Conservation (phyloP, 1,140 invertebrate genomes). For the Drosophila punjabiensis region DNA sequence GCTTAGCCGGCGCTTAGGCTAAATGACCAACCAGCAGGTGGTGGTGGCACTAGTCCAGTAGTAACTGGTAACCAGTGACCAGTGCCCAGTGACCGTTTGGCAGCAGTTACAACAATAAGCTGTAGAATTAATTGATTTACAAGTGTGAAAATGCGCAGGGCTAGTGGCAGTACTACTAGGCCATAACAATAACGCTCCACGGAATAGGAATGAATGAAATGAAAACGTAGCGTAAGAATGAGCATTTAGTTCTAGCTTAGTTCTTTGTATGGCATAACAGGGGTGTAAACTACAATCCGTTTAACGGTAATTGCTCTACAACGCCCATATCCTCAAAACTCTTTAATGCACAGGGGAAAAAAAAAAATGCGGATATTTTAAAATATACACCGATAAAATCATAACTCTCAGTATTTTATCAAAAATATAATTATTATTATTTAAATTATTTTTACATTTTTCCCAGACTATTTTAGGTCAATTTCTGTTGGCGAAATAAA, state of each 20-base stretch:
- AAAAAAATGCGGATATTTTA: too few species aligned
- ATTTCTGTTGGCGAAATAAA: too few species aligned
- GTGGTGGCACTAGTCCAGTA: constrained; percentile 17
- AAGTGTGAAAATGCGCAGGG: constrained; percentile 72
- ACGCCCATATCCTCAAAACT: background rate
- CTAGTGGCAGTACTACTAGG: constrained; percentile 17
- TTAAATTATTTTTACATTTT: too few species aligned
- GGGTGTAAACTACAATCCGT: constrained; percentile 73
- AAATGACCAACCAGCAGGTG: constrained; percentile 76
- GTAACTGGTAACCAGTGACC: constrained; percentile 25
- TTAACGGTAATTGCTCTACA: constrained; percentile 69
- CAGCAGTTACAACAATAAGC: constrained; percentile 43
- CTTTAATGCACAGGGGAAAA: constrained; percentile 1
- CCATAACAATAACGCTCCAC: constrained; percentile 45
- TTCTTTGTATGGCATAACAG: constrained; percentile 25
- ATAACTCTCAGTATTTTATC: too few species aligned
- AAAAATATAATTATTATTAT: too few species aligned
- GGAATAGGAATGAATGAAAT: constrained; percentile 39
- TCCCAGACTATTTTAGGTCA: too few species aligned
- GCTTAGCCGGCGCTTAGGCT: constrained; percentile 73
- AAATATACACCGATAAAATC: too few species aligned
- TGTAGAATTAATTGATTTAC: constrained; percentile 82
- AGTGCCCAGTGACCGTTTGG: constrained; percentile 10
- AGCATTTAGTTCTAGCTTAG: constrained; percentile 70
- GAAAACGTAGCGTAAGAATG: constrained; percentile 41